Evolutionary conservation across 2,888 invertebrate genomes (phyloP).

Genomic region (Lasioglossum pauxillum): DNA sequence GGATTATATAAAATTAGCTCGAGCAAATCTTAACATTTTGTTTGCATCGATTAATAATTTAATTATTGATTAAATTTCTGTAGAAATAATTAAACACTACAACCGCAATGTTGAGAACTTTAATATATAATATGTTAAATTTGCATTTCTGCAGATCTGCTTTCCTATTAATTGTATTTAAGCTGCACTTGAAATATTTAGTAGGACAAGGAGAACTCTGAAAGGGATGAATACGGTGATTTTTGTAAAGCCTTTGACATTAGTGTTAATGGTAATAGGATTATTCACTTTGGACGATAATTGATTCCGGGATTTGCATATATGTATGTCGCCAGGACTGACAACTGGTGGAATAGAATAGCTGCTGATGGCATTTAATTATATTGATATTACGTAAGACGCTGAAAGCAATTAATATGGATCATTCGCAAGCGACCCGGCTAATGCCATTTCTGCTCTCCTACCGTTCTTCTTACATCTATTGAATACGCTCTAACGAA

Average conservation of each 20-base stretch:
- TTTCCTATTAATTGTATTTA: neutral
- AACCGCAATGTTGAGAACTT: no score
- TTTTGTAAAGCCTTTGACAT: neutral
- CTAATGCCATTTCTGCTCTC: slow-evolving; percentile 50
- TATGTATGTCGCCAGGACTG: slow-evolving; percentile 8
- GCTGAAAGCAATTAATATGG: slow-evolving; percentile 37
- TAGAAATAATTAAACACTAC: no score
- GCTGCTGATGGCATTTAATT: slow-evolving; percentile 30
- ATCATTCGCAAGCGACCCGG: slow-evolving; percentile 26
- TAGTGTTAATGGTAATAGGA: neutral
- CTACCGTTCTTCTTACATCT: slow-evolving; percentile 47
- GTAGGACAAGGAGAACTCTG: neutral
- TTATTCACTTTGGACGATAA: neutral
- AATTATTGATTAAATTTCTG: no score
- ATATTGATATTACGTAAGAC: slow-evolving; percentile 41
- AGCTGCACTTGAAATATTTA: neutral
- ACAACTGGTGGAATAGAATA: slow-evolving; percentile 12
- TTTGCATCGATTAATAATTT: no score
- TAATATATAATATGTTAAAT: neutral
- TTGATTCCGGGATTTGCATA: neutral
- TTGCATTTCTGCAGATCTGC: neutral
- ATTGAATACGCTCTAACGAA: slow-evolving; percentile 47
- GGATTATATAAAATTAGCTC: no score
- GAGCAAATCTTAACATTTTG: no score
- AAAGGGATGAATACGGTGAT: neutral